These are phyloP conservation scores for Hoplodrina ambigua DNA, from an alignment of 2,888 invertebrate genomes.

Conservation along the genomic window DNA sequence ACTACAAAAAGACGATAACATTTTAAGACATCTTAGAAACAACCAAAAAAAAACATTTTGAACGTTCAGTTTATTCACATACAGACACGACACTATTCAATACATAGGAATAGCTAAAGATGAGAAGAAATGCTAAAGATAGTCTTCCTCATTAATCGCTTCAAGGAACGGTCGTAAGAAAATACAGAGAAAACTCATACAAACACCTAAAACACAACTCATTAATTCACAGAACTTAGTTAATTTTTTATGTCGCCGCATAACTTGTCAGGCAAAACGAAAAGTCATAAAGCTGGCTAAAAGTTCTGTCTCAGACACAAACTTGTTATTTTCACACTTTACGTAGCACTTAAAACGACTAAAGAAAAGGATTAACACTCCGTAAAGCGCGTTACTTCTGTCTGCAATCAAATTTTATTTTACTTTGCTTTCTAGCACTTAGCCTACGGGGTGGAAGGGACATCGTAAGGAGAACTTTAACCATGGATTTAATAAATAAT, in stretches of 20 bases:
- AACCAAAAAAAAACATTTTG: too few relatives aligned
- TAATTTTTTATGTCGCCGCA: constrained; percentile 32
- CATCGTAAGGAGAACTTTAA: too few relatives aligned
- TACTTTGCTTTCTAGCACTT: constrained; percentile 20
- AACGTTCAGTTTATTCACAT: too few relatives aligned
- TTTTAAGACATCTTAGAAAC: too few relatives aligned
- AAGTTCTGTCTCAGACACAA: constrained; percentile 46
- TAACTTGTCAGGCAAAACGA: constrained; percentile 42
- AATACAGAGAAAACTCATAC: constrained; percentile 18
- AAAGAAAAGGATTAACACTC: constrained; percentile 49
- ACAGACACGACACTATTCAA: too few relatives aligned
- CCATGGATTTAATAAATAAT: too few relatives aligned
- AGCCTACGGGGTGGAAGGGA: background rate
- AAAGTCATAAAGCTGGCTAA: constrained; percentile 48
- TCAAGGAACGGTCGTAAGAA: constrained; percentile 4
- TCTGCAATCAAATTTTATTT: constrained; percentile 54
- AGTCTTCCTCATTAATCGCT: constrained; percentile 21
- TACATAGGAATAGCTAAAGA: background rate
- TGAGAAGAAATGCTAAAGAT: constrained; percentile 2
- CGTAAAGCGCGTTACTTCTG: constrained; percentile 30
- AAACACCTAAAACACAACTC: constrained; percentile 23
- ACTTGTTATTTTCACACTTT: constrained; percentile 59
- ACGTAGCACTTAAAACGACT: constrained; percentile 48
- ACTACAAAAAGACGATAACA: too few relatives aligned
- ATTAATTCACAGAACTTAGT: constrained; percentile 34